phyloP scores from a whole-genome alignment of 2,113 vertebrate species.

The Ceyx margarethae region DNA sequence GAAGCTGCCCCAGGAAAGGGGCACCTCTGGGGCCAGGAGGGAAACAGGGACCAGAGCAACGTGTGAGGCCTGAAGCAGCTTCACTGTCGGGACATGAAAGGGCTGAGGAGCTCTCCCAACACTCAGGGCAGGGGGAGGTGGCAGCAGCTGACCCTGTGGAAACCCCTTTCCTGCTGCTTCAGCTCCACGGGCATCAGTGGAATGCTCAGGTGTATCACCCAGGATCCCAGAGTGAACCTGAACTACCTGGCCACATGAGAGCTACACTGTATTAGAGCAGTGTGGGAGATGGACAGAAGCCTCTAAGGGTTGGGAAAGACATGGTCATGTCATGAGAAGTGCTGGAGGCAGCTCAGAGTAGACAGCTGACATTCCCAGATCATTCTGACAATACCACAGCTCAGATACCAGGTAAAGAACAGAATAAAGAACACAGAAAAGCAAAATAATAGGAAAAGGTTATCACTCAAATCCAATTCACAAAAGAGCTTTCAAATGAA shows the following conservation, averaged over 20 bases:
- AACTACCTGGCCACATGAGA: background rate
- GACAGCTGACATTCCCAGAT: background rate
- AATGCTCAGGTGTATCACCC: background rate
- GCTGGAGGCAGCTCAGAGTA: background rate
- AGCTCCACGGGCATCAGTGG: background rate
- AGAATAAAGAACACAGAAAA: background rate
- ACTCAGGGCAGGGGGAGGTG: background rate
- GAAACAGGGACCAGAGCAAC: fast-evolving
- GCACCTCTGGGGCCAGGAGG: background rate
- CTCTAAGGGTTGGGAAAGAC: background rate
- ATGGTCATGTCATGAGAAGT: background rate
- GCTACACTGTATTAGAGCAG: background rate
- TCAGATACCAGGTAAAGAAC: background rate
- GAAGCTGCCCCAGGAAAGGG: background rate
- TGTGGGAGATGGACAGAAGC: background rate
- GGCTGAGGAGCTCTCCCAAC: background rate
- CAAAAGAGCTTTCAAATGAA: background rate
- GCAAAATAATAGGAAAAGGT: background rate
- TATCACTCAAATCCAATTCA: background rate
- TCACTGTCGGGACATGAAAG: no score
- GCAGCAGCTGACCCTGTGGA: background rate
- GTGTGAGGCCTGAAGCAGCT: background rate
- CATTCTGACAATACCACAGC: background rate
- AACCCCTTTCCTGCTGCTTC: background rate
- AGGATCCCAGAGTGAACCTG: background rate